Evolutionary conservation across 2,113 vertebrate species (phyloP), one percentile per base, ranked within the genome.

Genomic region (Petrocephalus microphthalmus): DNA sequence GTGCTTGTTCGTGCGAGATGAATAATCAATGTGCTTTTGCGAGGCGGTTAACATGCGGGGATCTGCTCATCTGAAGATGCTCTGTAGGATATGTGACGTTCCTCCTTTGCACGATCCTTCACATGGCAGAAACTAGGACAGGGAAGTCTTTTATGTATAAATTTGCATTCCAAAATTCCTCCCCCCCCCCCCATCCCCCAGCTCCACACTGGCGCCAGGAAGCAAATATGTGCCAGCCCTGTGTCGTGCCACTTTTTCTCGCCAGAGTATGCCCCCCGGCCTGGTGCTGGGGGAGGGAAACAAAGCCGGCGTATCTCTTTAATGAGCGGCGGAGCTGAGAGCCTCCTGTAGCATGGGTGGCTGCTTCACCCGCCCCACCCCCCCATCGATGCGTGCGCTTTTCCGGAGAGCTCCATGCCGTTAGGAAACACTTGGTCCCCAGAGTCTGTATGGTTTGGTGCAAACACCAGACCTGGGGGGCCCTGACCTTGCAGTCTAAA

Each of bases 271-370:
- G 64, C 85, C 90, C 90, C 91, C 89, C 93, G 92, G 90, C 91
- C 93, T 93, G 81, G 88, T 93, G 92, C 91, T 89, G 90, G 86
- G 92, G 93, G 93, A 92, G 93, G 91, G 94, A 95, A 95, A 95
- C 95, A 95, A 96, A 95, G 94, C 95, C 95, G 95, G 94, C 95
- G 94, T 93, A 92, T 94, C 94, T 95, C 93, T 94, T 93, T 96
- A 95, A 95, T 95, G 94, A 95, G 94, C 93, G 92, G 91, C 90
- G 87, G 90, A 88, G 64, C 90, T 93, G 94, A 89, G 20, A 92
- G 93, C 94, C 92, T 90, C 33, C 71, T 33, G 15, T 42, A 0
- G 5, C 71, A 42, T 42, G 71, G 11, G 6, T 1, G 33, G 71
- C 71, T 42, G 33, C 71, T n/a, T n/a, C n/a, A n/a, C n/a, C n/a